Base-by-base conservation (phyloP, 2,797 vertebrate genomes). In the Micromesistius poutassou region DNA sequence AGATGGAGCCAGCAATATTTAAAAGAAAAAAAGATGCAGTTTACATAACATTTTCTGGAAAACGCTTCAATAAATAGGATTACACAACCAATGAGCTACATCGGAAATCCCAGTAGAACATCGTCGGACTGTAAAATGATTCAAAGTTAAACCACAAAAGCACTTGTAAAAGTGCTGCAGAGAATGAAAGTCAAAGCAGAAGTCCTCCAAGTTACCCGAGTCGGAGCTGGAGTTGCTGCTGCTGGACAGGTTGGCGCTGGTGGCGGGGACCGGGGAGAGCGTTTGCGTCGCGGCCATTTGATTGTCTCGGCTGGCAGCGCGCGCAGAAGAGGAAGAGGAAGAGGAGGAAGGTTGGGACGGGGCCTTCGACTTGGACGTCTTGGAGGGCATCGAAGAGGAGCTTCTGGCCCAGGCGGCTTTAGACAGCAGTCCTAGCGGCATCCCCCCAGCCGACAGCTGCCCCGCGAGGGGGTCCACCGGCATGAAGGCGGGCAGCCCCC, bases 131-230 rank as follows among this genome's bases (percentile, higher is more conserved):
- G 16, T 55, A 5, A 22, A 55, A 3, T 42, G 12, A 16, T 42
- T 46, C 42, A 46, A 46, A 46, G 42, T 19, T 1, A 50, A 50
- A 50, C 46, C n/a, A n/a, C 19, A 22, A 50, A 50, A 22, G 2
- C 19, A 50, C 16, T 2, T 50, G 16, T 16, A n/a, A n/a, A 50
- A 22, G 19, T n/a, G 5, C 55, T n/a, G 55, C 55, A 8, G 10
- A n/a, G 55, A 25, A 62, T 25, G 0, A 62, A 55, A 74, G 76
- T 33, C 9, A 79, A 78, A 79, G 77, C 36, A 76, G 38, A 78
- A 55, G 79, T 55, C 78, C 1, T 70, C 14, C 12, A 28, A 72
- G 79, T 4, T 95, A 98, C 98, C 97, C 93, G 95, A 90, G 84
- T 83, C 83, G 77, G 75, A 78, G 87, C 81, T 93, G 79, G 81